These are phyloP conservation scores for Amphiprion ocellaris DNA, from an alignment of 2,113 vertebrate genomes.

Conservation along the genomic window DNA sequence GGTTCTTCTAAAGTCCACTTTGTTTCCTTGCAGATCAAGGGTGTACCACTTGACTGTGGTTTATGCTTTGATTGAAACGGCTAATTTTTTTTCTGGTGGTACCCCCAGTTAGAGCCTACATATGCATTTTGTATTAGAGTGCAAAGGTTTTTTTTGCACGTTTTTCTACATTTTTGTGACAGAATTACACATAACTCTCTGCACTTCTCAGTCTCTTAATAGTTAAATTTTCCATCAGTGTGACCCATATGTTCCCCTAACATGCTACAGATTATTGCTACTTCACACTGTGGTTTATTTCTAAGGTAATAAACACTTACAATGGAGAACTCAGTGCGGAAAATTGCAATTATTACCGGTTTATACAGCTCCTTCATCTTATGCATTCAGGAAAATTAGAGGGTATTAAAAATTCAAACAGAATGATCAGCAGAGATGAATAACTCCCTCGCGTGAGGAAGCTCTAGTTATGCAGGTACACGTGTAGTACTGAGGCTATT, in stretches of 20 bases:
- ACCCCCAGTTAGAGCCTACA: too few species aligned
- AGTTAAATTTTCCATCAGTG: background rate
- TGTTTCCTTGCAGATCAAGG: background rate
- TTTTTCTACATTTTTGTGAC: background rate
- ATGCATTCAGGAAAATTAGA: background rate
- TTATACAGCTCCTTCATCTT: background rate
- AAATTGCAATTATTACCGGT: background rate
- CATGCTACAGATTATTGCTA: background rate
- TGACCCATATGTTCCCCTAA: background rate
- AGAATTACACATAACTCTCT: background rate
- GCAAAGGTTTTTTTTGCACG: background rate
- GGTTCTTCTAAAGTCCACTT: constrained; percentile 7
- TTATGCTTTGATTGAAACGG: background rate
- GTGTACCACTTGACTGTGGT: background rate
- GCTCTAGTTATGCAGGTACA: constrained; percentile 71
- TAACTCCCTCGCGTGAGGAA: constrained; percentile 70
- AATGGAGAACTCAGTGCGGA: background rate
- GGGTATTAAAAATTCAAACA: constrained; percentile 13
- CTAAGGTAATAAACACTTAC: background rate
- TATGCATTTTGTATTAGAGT: background rate
- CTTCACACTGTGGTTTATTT: background rate
- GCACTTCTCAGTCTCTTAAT: background rate
- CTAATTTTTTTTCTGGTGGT: background rate
- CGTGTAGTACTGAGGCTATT: constrained; percentile 56
- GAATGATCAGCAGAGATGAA: constrained; percentile 36